phyloP scores from a whole-genome alignment of 2,888 invertebrate species.

The Aleiodes leptofemur region DNA sequence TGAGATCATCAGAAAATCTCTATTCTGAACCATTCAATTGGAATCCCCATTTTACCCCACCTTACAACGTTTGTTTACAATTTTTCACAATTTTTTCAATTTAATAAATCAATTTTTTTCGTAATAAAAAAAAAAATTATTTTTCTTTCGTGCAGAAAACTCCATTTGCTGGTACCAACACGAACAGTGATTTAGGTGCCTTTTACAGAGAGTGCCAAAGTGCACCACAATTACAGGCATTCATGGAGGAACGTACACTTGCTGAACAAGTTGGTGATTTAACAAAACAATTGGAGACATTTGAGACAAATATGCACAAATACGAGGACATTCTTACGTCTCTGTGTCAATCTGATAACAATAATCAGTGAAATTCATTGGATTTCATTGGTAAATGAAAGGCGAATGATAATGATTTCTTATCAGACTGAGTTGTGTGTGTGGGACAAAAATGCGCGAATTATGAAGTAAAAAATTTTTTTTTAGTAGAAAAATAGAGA shows the following conservation, averaged over 20 bases:
- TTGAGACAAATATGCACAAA: conserved; percentile 85
- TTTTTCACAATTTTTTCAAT: conserved; percentile 35
- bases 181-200: conserved; percentile 84
- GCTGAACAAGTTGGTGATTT: conserved; percentile 80
- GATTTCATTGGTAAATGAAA: neutral
- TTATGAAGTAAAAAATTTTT: neutral
- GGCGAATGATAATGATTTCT: neutral
- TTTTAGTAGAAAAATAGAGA: neutral
- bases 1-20: too few relatives aligned
- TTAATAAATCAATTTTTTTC: neutral
- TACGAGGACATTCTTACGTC: conserved; percentile 87
- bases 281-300: conserved; percentile 83
- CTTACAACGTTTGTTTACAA: neutral
- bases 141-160: conserved; percentile 80
- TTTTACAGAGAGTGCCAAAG: conserved; percentile 89
- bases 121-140: too few relatives aligned
- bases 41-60: too few relatives aligned
- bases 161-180: conserved; percentile 85
- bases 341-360: conserved; percentile 81
- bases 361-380: conserved; percentile 72
- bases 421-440: neutral
- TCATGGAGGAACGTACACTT: conserved; percentile 76
- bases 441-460: too few relatives aligned
- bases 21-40: too few relatives aligned
- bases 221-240: conserved; percentile 80